Percentiles rank a stretch among this genome's conserved stretches.
Evolutionary conservation across 1,140 invertebrate species (phyloP).

Genomic region (Euglossa dilemma): DNA sequence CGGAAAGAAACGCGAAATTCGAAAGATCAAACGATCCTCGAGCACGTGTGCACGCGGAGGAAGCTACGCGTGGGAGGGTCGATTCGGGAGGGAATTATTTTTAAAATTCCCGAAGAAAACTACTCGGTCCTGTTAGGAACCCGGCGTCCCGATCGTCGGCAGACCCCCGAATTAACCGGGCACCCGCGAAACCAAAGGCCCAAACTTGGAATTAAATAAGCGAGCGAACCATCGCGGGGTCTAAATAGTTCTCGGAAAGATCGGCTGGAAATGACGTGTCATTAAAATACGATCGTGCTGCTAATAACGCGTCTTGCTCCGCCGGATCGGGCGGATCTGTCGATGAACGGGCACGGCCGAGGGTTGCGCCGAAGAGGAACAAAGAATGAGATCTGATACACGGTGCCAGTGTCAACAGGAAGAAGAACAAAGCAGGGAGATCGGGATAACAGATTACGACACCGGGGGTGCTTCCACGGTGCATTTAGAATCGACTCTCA

Average conservation of each 20-base stretch:
- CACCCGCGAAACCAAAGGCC: background rate
- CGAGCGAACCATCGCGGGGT: background rate
- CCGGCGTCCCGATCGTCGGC: background rate
- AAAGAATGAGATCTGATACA: background rate
- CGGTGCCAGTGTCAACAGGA: background rate
- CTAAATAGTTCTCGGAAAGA: background rate
- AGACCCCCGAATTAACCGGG: constrained; percentile 23
- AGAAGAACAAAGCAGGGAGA: background rate
- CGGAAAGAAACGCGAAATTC: no score
- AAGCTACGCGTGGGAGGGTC: background rate
- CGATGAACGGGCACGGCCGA: background rate
- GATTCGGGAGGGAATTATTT: background rate
- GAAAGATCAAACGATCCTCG: no score
- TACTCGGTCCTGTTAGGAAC: background rate
- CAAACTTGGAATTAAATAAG: background rate
- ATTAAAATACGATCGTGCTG: constrained; percentile 1
- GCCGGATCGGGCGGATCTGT: background rate
- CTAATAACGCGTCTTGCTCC: constrained; percentile 4
- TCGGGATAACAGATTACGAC: no score
- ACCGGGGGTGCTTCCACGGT: no score
- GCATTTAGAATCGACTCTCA: no score
- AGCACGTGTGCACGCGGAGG: background rate
- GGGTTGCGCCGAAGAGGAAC: background rate
- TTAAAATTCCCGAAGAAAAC: background rate
- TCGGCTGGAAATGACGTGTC: background rate